These are phyloP conservation scores for Hydra vulgaris DNA, from an alignment of 30 jellyfish, hydroid and myxozoan species.

Conservation along the genomic window DNA sequence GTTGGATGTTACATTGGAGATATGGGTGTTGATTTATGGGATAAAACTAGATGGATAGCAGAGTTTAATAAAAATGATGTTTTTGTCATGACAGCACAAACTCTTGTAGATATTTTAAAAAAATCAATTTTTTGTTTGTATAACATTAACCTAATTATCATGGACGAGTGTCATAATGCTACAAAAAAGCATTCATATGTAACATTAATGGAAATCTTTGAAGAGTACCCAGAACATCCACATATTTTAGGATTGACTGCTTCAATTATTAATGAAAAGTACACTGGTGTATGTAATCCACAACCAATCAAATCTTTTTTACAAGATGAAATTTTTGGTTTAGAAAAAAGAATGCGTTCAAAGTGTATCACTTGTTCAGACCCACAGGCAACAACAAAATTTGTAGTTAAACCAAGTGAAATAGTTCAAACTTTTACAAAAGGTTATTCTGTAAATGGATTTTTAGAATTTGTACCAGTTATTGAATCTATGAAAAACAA, in stretches of 20 bases:
- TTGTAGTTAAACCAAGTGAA: slow-evolving; percentile 75
- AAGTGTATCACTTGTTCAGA: slow-evolving; percentile 69
- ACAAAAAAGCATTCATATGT: slow-evolving; percentile 87
- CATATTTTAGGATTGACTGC: slow-evolving; percentile 93
- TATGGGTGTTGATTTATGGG: slow-evolving; percentile 85
- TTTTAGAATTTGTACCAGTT: background rate
- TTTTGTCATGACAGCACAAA: slow-evolving; percentile 90
- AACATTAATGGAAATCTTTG: slow-evolving; percentile 34
- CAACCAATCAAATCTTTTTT: slow-evolving; percentile 19
- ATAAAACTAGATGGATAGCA: slow-evolving; percentile 43
- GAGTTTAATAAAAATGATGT: slow-evolving; percentile 62
- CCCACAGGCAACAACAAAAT: slow-evolving; percentile 35
- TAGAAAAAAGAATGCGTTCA: slow-evolving; percentile 51
- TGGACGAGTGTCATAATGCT: slow-evolving; percentile 34
- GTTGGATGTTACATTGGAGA: slow-evolving; percentile 88
- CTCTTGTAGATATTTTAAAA: slow-evolving; percentile 37
- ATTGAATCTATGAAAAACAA: no score
- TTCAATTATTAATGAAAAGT: slow-evolving; percentile 60
- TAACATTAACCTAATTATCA: no score
- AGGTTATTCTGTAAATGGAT: slow-evolving; percentile 8
- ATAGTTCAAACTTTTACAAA: background rate
- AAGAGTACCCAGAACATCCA: slow-evolving; percentile 24
- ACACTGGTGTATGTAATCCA: slow-evolving; percentile 11
- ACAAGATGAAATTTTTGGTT: slow-evolving; percentile 36
- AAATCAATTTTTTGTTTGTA: slow-evolving; percentile 48